A percentile compares a stretch with the other conserved stretches of the same genome.
phyloP scores from a whole-genome alignment of 2,113 vertebrate genomes.

The Scolopax mira region DNA sequence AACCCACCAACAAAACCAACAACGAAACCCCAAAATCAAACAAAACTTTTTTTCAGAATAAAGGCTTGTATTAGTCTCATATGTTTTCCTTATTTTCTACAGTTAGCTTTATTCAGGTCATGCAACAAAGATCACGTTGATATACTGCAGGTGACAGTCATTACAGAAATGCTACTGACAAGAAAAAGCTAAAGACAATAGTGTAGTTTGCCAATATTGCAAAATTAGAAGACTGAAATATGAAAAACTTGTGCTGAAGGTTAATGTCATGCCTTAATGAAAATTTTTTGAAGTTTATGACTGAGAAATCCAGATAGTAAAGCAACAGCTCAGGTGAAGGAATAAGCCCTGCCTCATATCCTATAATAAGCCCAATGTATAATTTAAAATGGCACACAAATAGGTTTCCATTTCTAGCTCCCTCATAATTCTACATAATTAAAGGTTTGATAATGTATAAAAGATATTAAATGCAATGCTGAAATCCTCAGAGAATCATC shows the following conservation, averaged over 20 bases:
- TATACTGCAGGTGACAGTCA: neutral
- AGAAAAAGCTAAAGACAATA: neutral
- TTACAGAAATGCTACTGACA: neutral
- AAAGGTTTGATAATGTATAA: conserved; percentile 35
- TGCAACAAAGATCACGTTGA: neutral
- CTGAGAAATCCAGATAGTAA: conserved; percentile 4
- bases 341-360: neutral
- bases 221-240: neutral
- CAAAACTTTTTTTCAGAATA: neutral
- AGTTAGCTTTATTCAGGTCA: neutral
- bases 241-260: conserved; percentile 7
- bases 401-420: neutral
- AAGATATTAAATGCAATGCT: conserved; percentile 29
- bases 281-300: neutral
- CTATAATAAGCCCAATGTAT: neutral
- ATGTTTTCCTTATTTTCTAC: neutral
- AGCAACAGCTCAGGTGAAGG: conserved; percentile 20
- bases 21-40: neutral
- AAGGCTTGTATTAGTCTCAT: neutral
- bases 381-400: conserved; percentile 35
- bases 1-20: neutral
- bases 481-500: conserved; percentile 32
- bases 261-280: neutral
- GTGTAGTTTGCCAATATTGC: neutral
- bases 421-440: conserved; percentile 35